These are phyloP conservation scores for Tolmerus cingulatus DNA, from an alignment of 2,888 invertebrate genomes.

Conservation along the genomic window DNA sequence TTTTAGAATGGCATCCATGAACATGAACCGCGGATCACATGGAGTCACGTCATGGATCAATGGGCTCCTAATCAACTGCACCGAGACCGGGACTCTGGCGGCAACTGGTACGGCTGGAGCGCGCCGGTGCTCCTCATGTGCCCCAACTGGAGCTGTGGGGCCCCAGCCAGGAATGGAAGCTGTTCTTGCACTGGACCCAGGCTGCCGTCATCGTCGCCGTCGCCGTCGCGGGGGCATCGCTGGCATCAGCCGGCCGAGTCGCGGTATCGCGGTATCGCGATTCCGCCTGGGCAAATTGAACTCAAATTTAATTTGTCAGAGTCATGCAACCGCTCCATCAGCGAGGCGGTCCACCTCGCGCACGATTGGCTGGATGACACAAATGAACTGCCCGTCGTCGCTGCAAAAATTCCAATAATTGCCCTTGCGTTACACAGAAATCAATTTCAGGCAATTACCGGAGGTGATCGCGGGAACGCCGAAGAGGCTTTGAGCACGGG, in stretches of 20 bases:
- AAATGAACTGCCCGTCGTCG: constrained; percentile 35
- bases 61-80: constrained; percentile 34
- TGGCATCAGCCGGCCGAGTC: neutral
- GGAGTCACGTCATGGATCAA: constrained; percentile 40
- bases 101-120: neutral
- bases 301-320: constrained; percentile 39
- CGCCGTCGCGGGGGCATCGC: neutral
- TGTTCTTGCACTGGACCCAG: neutral
- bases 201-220: neutral
- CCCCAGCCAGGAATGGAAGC: neutral
- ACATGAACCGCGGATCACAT: constrained; percentile 37
- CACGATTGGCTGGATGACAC: constrained; percentile 32
- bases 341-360: neutral
- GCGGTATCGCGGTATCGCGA: constrained; percentile 6
- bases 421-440: constrained; percentile 26
- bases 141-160: neutral
- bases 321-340: constrained; percentile 32
- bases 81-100: neutral
- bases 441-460: constrained; percentile 24
- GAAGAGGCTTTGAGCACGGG: neutral
- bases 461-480: neutral
- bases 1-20: constrained; percentile 29
- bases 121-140: constrained; percentile 13
- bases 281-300: constrained; percentile 25
- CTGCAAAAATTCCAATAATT: constrained; percentile 34